A percentile compares a stretch with the other conserved stretches of the same genome.
Conservation (phyloP, 2,797 vertebrate species). For the Neosalanx taihuensis region DNA sequence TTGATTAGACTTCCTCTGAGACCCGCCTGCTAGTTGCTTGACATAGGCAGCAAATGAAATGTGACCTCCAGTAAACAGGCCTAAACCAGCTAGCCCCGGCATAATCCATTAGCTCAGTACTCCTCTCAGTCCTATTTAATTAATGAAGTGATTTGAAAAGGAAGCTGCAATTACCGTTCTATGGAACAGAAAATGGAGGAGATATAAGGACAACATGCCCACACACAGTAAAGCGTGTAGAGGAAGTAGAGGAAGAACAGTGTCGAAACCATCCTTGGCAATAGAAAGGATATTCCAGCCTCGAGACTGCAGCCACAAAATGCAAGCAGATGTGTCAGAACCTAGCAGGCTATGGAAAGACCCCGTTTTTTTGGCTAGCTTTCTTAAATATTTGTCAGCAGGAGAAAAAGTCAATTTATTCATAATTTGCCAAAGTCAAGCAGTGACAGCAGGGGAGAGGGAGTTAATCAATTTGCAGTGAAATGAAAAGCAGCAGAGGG, state of each 20-base stretch:
- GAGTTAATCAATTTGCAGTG: constrained; percentile 46
- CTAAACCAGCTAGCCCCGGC: constrained; percentile 80
- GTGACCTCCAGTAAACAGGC: constrained; percentile 88
- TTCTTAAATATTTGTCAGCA: constrained; percentile 61
- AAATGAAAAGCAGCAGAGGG: constrained; percentile 53
- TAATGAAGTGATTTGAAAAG: constrained; percentile 91
- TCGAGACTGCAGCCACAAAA: constrained; percentile 55
- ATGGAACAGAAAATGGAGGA: constrained; percentile 61
- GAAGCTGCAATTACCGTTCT: constrained; percentile 77
- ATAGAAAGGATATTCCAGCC: constrained; percentile 47
- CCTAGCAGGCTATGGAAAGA: constrained; percentile 52
- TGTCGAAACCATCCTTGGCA: constrained; percentile 45
- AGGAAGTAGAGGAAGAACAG: neutral
- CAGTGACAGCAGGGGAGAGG: constrained; percentile 52
- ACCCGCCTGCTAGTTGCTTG: constrained; percentile 78
- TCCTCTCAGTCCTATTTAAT: constrained; percentile 89
- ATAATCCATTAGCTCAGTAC: constrained; percentile 84
- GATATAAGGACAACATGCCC: constrained; percentile 48
- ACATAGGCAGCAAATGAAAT: constrained; percentile 93
- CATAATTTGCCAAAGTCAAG: constrained; percentile 65
- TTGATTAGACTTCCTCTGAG: constrained; percentile 89
- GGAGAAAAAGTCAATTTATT: constrained; percentile 61
- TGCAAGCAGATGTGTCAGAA: constrained; percentile 53
- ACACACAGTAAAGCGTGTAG: constrained; percentile 30
- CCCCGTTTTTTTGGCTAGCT: constrained; percentile 47